Evolutionary conservation across 2,888 invertebrate species (phyloP).

Genomic region (Phyllotreta striolata): DNA sequence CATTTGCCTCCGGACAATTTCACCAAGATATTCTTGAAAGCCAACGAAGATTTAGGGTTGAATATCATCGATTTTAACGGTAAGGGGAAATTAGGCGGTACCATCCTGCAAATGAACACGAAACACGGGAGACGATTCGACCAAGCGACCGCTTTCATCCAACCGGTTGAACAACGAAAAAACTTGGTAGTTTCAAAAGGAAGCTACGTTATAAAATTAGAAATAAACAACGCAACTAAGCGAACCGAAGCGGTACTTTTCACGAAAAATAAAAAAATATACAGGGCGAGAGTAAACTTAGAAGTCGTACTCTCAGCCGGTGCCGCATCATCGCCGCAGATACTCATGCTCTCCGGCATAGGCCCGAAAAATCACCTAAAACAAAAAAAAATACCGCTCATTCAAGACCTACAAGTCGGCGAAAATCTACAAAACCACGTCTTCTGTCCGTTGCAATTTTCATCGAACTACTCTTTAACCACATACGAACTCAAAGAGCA

Average conservation of each 20-base stretch:
- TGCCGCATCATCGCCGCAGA: constrained; percentile 28
- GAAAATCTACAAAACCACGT: constrained; percentile 80
- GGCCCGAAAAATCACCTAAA: constrained; percentile 29
- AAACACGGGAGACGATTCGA: constrained; percentile 77
- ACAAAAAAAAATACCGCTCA: constrained; percentile 65
- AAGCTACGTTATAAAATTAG: constrained; percentile 68
- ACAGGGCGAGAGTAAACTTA: constrained; percentile 68
- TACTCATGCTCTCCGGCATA: constrained; percentile 36
- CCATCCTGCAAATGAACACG: constrained; percentile 72
- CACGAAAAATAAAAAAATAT: constrained; percentile 66
- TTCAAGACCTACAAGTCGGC: constrained; percentile 76
- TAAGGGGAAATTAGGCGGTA: constrained; percentile 70
- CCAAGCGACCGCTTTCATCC: constrained; percentile 77
- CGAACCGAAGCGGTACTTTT: constrained; percentile 32
- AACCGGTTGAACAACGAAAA: constrained; percentile 67
- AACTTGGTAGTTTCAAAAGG: constrained; percentile 76
- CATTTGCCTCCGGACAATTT: constrained; percentile 17
- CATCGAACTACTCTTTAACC: constrained; percentile 67
- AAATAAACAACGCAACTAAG: constrained; percentile 65
- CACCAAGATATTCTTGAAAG: constrained; percentile 21
- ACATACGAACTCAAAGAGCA: constrained; percentile 56
- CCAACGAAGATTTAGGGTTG: constrained; percentile 70
- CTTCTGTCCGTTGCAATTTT: constrained; percentile 73
- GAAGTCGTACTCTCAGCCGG: constrained; percentile 70
- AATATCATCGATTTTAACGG: constrained; percentile 73